Evolutionary conservation across 2,888 invertebrate species (phyloP).

Genomic region (Ophion ellenae): DNA sequence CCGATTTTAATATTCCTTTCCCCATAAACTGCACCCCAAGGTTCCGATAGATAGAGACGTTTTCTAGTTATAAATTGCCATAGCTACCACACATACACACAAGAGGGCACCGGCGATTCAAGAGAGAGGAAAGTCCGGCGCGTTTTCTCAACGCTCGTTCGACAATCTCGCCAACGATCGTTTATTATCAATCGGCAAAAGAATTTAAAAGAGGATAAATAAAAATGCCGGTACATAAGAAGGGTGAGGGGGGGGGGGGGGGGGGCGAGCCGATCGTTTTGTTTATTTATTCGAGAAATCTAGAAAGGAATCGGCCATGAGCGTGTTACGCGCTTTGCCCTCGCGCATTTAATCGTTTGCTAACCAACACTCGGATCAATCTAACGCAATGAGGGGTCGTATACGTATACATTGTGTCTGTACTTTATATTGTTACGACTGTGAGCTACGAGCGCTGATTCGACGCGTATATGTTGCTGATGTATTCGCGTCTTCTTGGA

Average conservation of each 20-base stretch:
- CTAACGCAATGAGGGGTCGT: conserved; percentile 60
- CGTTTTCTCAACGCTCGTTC: conserved; percentile 45
- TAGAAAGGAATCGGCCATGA: conserved; percentile 70
- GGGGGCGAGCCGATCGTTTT: conserved; percentile 15
- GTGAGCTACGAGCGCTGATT: conserved; percentile 35
- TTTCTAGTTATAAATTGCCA: conserved; percentile 25
- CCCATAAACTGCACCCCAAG: conserved; percentile 36
- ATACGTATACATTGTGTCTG: conserved; percentile 26
- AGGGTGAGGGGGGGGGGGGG: not conserved
- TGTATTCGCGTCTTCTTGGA: conserved; percentile 65
- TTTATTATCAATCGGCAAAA: conserved; percentile 63
- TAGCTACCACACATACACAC: conserved; percentile 21
- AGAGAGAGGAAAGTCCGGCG: conserved; percentile 25
- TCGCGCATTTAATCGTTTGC: conserved; percentile 60
- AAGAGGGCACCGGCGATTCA: not conserved
- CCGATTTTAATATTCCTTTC: conserved; percentile 19
- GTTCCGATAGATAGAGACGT: conserved; percentile 45
- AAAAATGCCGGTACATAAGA: not conserved
- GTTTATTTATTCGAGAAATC: conserved; percentile 67
- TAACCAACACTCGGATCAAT: conserved; percentile 42
- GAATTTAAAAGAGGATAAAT: conserved; percentile 23
- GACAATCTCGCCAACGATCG: conserved; percentile 59
- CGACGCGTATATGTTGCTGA: conserved; percentile 44
- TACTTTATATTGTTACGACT: conserved; percentile 35
- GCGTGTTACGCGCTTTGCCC: conserved; percentile 68